Percentiles rank a stretch among this genome's conserved stretches.
These are phyloP conservation scores for Chalcis sispes DNA, from an alignment of 2,888 invertebrate species.

Conservation along the genomic window DNA sequence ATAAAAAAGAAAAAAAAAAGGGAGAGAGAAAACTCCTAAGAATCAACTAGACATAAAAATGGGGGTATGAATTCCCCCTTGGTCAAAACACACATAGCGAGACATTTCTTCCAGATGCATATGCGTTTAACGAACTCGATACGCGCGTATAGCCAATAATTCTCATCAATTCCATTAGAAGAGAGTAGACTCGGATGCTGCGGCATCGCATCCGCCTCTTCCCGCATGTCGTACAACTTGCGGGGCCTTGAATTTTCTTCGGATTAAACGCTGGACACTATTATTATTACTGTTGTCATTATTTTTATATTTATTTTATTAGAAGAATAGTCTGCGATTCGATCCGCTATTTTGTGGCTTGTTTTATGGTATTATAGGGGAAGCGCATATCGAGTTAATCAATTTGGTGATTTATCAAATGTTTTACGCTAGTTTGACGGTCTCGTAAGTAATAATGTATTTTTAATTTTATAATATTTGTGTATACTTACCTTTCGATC, in stretches of 20 bases:
- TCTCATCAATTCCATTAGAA: constrained; percentile 48
- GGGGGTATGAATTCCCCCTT: too few relatives aligned
- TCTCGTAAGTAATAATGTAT: background rate
- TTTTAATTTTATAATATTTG: constrained; percentile 1
- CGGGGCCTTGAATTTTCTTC: constrained; percentile 18
- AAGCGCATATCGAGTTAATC: background rate
- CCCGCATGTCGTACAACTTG: constrained; percentile 32
- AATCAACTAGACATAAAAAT: too few relatives aligned
- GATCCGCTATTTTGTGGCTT: background rate
- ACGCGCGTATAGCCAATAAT: constrained; percentile 27
- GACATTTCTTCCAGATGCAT: constrained; percentile 33
- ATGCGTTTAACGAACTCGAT: constrained; percentile 45
- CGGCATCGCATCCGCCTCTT: constrained; percentile 1
- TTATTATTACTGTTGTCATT: background rate
- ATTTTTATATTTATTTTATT: background rate
- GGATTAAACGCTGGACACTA: background rate
- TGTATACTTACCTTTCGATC: constrained; percentile 30
- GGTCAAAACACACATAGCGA: constrained; percentile 14
- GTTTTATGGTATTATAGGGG: background rate
- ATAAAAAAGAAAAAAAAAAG: too few relatives aligned
- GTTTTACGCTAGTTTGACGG: background rate
- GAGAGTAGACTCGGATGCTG: background rate
- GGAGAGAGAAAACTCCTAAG: too few relatives aligned
- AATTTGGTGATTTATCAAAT: background rate
- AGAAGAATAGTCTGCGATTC: constrained; percentile 9